Base-by-base conservation (phyloP, 2,113 vertebrate species). In the Ictalurus punctatus region DNA sequence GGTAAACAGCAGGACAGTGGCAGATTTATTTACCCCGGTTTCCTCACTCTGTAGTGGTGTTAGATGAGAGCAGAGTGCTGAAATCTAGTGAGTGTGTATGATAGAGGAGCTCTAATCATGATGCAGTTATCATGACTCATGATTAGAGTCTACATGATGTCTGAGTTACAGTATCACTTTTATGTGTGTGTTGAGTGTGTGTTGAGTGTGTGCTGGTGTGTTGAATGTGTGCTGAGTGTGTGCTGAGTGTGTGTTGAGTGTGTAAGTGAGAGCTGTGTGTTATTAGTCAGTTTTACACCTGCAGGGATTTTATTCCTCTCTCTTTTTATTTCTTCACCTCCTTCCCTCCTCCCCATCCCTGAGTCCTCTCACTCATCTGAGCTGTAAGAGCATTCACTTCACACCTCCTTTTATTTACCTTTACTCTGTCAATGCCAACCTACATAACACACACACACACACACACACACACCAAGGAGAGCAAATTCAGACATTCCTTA, bases 341-440 rank as follows among this genome's bases (percentile, higher is more conserved):
- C n/a, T 14, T n/a, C 73, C 61, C 69, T 58, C 71, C 78, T 84
- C 21, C 83, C 63, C 76, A 23, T 27, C 17, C 44, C 40, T 61
- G 63, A 80, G 54, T 84, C 80, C 85, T 89, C 91, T 91, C 89
- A 88, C 90, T 93, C 88, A 90, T 93, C 91, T 93, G 93, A 91
- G 93, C 94, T 92, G 91, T 92, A 90, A 73, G 1, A 63, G 89
- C 87, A 93, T 95, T 96, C 95, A 94, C 93, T 96, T 96, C 94
- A 91, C 95, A 95, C 95, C 93, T 94, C 90, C 0, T 96, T 96
- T 96, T 96, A 93, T 96, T 96, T 94, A 94, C 92, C 93, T 95
- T 95, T 93, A 40, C 93, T 93, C 95, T 95, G 95, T 96, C 96
- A 94, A 86, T 92, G 79, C 59, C 44, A 84, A 85, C 90, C 79